Evolutionary conservation across 2,888 invertebrate genomes (phyloP).

Genomic region (Pristionchus mayeri): DNA sequence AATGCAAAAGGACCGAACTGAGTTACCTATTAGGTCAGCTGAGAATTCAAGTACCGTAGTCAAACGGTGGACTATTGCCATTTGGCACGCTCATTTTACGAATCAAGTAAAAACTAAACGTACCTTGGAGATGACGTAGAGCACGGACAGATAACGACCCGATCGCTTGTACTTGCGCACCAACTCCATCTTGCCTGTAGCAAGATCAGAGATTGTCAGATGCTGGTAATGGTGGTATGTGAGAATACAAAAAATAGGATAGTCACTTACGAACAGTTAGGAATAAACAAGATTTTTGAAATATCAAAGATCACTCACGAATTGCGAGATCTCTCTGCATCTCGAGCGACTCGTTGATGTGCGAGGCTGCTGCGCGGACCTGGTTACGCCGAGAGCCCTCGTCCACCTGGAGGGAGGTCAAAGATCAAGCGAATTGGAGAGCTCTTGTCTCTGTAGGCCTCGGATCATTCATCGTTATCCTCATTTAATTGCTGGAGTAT

Average conservation of each 20-base stretch:
- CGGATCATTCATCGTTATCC: too few relatives aligned
- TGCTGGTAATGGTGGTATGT: not conserved
- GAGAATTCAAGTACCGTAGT: too few relatives aligned
- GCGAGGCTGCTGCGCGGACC: conserved; percentile 63
- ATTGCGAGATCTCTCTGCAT: conserved; percentile 70
- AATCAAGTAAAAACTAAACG: too few relatives aligned
- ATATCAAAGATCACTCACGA: conserved; percentile 54
- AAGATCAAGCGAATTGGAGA: too few relatives aligned
- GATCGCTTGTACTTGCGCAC: conserved; percentile 35
- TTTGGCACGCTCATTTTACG: too few relatives aligned
- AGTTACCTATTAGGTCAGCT: too few relatives aligned
- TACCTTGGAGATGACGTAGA: conserved; percentile 58
- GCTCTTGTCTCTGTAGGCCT: too few relatives aligned
- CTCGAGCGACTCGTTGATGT: conserved; percentile 71
- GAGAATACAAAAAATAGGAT: not conserved
- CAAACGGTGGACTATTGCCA: not conserved
- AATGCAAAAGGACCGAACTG: too few relatives aligned
- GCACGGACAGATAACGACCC: conserved; percentile 58
- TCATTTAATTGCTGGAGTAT: too few relatives aligned
- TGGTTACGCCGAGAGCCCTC: conserved; percentile 58
- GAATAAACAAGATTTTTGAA: not conserved
- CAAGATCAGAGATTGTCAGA: not conserved
- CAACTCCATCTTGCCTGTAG: conserved; percentile 11
- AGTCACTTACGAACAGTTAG: not conserved
- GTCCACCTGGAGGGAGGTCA: conserved; percentile 53